Evolutionary conservation across 2,797 vertebrate species (phyloP).

Genomic region (Erethizon dorsatum): DNA sequence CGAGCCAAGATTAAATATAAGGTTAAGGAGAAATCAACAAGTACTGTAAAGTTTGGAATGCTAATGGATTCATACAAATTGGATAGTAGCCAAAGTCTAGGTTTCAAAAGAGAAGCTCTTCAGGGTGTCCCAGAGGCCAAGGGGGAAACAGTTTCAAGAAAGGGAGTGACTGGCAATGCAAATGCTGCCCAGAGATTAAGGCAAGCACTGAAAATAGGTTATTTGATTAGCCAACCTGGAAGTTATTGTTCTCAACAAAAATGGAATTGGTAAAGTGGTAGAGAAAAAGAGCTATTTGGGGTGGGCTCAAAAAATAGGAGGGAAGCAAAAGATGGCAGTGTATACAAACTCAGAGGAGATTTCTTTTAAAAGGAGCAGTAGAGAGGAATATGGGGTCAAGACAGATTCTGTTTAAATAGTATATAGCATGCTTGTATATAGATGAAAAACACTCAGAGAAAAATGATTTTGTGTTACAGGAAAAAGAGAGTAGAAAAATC

Average conservation of each 20-base stretch:
- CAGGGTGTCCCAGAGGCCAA: neutral
- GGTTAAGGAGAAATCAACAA: slow-evolving; percentile 43
- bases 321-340: neutral
- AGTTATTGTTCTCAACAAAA: slow-evolving; percentile 1
- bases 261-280: neutral
- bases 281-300: neutral
- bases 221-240: neutral
- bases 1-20: slow-evolving; percentile 24
- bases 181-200: neutral
- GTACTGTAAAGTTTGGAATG: neutral
- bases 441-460: neutral
- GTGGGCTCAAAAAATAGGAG: neutral
- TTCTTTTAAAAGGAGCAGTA: neutral
- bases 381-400: neutral
- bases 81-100: neutral
- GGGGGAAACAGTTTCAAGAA: neutral
- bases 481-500: neutral
- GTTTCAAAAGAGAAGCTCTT: neutral
- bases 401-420: neutral
- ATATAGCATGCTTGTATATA: neutral
- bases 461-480: neutral
- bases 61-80: neutral
- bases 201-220: neutral
- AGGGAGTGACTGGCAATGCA: neutral
- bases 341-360: neutral